Conservation (phyloP, 2,797 vertebrate species). For the Borostomias antarcticus region DNA sequence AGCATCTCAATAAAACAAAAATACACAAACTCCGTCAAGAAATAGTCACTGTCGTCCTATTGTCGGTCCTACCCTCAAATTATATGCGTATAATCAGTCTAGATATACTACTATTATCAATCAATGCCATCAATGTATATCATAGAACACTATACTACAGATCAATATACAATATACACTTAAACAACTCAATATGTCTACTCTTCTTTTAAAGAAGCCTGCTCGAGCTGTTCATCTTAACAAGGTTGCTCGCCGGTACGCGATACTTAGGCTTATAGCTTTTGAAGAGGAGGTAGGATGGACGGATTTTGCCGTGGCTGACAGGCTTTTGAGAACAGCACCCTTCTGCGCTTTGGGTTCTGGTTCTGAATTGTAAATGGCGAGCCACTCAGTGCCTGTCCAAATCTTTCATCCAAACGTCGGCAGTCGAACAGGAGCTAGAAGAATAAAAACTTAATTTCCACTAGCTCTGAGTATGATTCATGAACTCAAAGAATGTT, state of each 20-base stretch:
- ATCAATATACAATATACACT: too few relatives aligned
- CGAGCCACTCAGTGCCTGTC: neutral
- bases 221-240: neutral
- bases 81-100: too few relatives aligned
- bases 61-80: too few relatives aligned
- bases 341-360: neutral
- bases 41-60: too few relatives aligned
- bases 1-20: too few relatives aligned
- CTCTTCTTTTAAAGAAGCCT: neutral
- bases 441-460: neutral
- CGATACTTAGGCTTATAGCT: neutral
- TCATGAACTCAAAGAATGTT: neutral
- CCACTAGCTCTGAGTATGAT: neutral
- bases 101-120: too few relatives aligned
- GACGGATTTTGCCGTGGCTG: slow-evolving; percentile 16
- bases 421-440: neutral
- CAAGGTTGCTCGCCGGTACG: neutral
- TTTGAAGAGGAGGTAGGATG: slow-evolving; percentile 36
- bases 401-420: too few relatives aligned
- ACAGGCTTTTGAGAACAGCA: slow-evolving; percentile 21
- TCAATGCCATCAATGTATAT: too few relatives aligned
- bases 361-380: neutral
- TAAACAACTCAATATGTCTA: neutral
- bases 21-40: too few relatives aligned
- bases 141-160: too few relatives aligned